Conservation (phyloP, 2,888 invertebrate genomes). For the Blastobasis adustella region DNA sequence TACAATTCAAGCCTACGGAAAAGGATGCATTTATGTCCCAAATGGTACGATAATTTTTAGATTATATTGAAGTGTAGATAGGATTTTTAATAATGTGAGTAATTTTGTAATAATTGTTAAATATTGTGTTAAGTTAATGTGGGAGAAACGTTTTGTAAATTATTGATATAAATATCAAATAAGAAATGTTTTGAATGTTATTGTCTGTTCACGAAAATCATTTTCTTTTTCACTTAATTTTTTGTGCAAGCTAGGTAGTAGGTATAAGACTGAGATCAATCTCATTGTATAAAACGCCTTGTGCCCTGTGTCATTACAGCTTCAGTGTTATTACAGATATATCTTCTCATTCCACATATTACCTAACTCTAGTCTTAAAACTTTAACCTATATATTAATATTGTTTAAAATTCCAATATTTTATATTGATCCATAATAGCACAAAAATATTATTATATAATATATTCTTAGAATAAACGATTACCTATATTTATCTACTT, state of each 20-base stretch:
- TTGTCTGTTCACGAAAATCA: not conserved
- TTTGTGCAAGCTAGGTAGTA: too few species aligned
- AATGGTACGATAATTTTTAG: conserved; percentile 25
- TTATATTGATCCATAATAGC: conserved; percentile 1
- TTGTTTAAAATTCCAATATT: not conserved
- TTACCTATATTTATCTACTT: conserved; percentile 1
- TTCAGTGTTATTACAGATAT: too few species aligned
- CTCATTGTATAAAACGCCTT: conserved; percentile 24
- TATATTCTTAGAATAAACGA: not conserved
- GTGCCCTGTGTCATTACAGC: not conserved
- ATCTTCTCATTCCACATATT: conserved; percentile 19
- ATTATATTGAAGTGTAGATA: conserved; percentile 33
- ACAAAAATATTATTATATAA: conserved; percentile 3
- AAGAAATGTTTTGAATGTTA: conserved; percentile 14
- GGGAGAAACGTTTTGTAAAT: too few species aligned
- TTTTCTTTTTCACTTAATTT: not conserved
- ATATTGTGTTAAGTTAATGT: conserved; percentile 14
- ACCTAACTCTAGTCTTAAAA: not conserved
- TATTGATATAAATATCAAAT: too few species aligned
- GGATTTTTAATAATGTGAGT: conserved; percentile 42
- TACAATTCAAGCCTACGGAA: conserved; percentile 5
- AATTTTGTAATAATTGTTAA: conserved; percentile 34
- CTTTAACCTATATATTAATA: too few species aligned
- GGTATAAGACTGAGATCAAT: conserved; percentile 58
- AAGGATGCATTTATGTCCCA: conserved; percentile 35